Conservation (phyloP, 2,113 vertebrate genomes). For the Desmodus rotundus region DNA sequence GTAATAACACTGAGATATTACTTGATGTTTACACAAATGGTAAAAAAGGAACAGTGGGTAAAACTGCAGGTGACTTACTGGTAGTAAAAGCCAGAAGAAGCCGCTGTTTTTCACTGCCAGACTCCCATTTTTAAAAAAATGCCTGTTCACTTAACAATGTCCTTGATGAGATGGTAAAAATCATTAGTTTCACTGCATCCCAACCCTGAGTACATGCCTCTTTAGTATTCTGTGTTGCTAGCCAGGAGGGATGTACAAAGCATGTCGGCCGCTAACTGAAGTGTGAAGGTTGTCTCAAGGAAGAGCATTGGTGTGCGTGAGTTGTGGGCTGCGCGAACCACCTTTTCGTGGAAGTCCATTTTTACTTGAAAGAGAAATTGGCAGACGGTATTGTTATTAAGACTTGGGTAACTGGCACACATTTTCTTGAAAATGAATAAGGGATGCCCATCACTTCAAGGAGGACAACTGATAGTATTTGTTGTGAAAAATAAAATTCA, state of each 20-base stretch:
- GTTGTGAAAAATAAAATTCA: not conserved
- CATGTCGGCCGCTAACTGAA: too few relatives aligned
- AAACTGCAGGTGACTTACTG: not conserved
- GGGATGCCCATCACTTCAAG: not conserved
- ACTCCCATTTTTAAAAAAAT: not conserved
- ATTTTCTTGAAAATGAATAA: not conserved
- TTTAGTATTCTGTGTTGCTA: not conserved
- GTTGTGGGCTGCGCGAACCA: not conserved
- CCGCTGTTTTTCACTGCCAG: not conserved
- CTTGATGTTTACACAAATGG: not conserved
- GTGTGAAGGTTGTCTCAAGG: not conserved
- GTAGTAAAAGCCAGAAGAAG: rapidly evolving
- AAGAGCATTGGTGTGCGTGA: not conserved
- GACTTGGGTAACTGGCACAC: not conserved
- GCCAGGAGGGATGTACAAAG: not conserved
- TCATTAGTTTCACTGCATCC: not conserved
- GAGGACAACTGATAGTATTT: not conserved
- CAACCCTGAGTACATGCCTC: not conserved
- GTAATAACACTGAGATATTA: not conserved
- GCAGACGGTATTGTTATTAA: not conserved
- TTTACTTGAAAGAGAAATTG: not conserved
- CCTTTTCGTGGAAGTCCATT: not conserved
- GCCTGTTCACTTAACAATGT: not conserved
- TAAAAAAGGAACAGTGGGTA: not conserved
- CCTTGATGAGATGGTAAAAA: not conserved